A percentile compares a stretch with the other conserved stretches of the same genome.
phyloP scores from a whole-genome alignment of 1,140 invertebrate genomes.

The Drosophila ercepeae region DNA sequence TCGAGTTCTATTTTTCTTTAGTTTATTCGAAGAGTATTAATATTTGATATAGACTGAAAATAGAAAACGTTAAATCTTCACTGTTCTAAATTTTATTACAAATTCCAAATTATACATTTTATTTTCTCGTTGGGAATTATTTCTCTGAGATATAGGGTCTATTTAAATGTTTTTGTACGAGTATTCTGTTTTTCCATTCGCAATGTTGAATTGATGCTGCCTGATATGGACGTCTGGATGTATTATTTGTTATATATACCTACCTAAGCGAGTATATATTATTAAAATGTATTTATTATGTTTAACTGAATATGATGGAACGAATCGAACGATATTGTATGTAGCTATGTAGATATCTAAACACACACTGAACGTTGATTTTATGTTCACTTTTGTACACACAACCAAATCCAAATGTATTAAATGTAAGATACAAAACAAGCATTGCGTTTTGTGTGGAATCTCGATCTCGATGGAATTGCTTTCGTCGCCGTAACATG shows the following conservation, averaged over 20 bases:
- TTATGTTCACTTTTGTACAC: conserved; percentile 77
- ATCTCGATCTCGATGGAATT: conserved; percentile 39
- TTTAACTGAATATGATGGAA: conserved; percentile 66
- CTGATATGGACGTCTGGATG: conserved; percentile 46
- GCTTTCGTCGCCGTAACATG: conserved; percentile 11
- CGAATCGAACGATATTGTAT: conserved; percentile 42
- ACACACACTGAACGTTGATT: conserved; percentile 59
- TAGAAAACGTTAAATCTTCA: neutral
- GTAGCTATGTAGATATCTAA: conserved; percentile 76
- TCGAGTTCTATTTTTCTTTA: neutral
- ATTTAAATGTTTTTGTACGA: conserved; percentile 40
- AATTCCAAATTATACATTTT: neutral
- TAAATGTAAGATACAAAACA: conserved; percentile 62
- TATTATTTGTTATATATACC: conserved; percentile 77
- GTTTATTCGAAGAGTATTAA: no score
- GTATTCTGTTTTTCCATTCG: conserved; percentile 48
- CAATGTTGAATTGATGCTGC: conserved; percentile 58
- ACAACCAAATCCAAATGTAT: conserved; percentile 74
- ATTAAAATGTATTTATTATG: conserved; percentile 78
- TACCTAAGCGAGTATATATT: conserved; percentile 41
- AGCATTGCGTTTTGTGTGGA: conserved; percentile 7
- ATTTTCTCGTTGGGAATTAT: neutral
- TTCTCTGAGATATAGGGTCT: neutral
- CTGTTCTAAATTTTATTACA: neutral
- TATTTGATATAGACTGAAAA: neutral